These are phyloP conservation scores for Nothura maculosa DNA, from an alignment of 2,797 vertebrate species.

Conservation along the genomic window DNA sequence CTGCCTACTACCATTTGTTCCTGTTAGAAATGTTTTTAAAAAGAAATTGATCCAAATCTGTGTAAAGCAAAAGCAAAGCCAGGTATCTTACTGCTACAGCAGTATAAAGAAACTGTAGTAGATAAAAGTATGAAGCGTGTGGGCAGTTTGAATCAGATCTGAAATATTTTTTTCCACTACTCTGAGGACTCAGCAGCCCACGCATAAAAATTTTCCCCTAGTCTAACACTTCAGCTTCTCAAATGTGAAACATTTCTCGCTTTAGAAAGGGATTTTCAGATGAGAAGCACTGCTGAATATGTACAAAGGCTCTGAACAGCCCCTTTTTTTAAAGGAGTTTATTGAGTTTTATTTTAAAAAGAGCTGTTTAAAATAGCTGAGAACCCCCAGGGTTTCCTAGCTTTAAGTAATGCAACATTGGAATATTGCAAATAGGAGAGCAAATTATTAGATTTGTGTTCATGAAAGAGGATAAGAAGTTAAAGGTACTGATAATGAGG, in stretches of 20 bases:
- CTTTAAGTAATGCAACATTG: not conserved
- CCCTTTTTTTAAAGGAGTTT: not conserved
- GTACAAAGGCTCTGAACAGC: not conserved
- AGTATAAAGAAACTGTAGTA: constrained; percentile 1
- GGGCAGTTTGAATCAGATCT: constrained; percentile 41
- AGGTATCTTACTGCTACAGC: accelerated
- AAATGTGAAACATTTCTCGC: constrained; percentile 7
- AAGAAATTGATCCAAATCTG: not conserved
- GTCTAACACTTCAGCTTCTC: constrained; percentile 41
- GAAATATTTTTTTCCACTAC: not conserved
- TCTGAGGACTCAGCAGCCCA: constrained; percentile 13
- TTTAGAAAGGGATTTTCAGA: constrained; percentile 19
- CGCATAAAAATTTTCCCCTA: constrained; percentile 20
- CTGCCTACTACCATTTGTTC: not conserved
- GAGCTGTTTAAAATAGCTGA: not conserved
- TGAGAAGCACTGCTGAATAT: not conserved
- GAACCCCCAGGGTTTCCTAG: not conserved
- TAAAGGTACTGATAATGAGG: not conserved
- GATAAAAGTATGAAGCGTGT: not conserved
- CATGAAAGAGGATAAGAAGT: not conserved
- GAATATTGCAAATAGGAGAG: not conserved
- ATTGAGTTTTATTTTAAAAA: not conserved
- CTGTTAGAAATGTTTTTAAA: not conserved
- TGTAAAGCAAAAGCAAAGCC: not conserved
- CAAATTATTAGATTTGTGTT: not conserved